phyloP scores from a whole-genome alignment of 2,888 invertebrate genomes.

The Drosophila subquinaria region DNA sequence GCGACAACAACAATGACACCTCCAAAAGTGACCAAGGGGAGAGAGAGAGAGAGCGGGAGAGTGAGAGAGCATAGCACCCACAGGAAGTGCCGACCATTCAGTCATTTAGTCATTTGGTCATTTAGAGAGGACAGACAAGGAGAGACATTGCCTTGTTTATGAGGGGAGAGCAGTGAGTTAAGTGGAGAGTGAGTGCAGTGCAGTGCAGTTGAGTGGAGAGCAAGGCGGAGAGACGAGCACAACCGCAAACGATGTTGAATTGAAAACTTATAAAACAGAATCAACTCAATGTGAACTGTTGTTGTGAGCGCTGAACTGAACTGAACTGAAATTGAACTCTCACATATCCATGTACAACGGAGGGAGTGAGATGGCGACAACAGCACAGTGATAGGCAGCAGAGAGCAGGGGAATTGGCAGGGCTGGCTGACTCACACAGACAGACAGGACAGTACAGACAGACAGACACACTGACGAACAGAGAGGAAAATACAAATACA shows the following conservation, averaged over 20 bases:
- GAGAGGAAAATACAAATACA: constrained; percentile 79
- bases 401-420: constrained; percentile 34
- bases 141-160: constrained; percentile 3
- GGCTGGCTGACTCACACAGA: constrained; percentile 65
- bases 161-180: background rate
- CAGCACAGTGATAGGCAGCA: constrained; percentile 35
- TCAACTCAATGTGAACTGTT: constrained; percentile 61
- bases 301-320: constrained; percentile 36
- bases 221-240: background rate
- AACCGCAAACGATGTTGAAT: constrained; percentile 57
- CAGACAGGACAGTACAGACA: constrained; percentile 30
- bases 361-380: constrained; percentile 18
- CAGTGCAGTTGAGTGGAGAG: background rate
- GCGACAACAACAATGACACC: constrained; percentile 37
- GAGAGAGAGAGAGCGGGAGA: background rate
- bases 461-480: constrained; percentile 13
- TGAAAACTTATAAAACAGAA: constrained; percentile 78
- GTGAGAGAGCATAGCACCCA: constrained; percentile 20
- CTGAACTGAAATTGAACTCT: constrained; percentile 75
- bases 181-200: constrained; percentile 2
- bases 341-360: constrained; percentile 30
- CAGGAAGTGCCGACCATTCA: constrained; percentile 53
- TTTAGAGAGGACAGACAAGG: constrained; percentile 18
- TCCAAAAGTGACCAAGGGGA: constrained; percentile 11
- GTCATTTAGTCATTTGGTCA: constrained; percentile 49